Evolutionary conservation across 2,888 invertebrate species (phyloP), one percentile per base, ranked within the genome.

Genomic region (Eupithecia exiguata): DNA sequence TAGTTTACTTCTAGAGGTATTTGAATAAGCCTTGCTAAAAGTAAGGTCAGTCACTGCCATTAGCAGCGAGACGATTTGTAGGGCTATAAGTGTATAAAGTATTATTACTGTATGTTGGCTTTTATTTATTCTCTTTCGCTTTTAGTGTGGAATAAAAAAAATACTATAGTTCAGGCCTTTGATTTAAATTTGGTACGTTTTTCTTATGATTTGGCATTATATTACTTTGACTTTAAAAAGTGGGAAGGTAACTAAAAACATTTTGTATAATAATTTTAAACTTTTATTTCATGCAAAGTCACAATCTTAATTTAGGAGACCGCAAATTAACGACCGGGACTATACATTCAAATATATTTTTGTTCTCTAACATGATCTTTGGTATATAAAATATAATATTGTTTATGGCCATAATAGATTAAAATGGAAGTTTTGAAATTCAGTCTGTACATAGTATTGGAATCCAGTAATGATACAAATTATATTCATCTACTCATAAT

Each of bases 381-480:
- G 92, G 92, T 91, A 90, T 91, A 91, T 88, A 91, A 91, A 91
- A 91, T 91, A 91, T 89, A 89, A 87, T 88, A 90, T 87, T 88
- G 89, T 87, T 90, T 90, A 91, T 91, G 91, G 91, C 91, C 90
- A 88, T 89, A 84, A 81, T 84, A 87, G 79, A 86, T 87, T 84
- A 53, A 84, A 86, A 85, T 91, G 90, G 88, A 91, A 91, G 89
- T 85, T 84, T 81, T 83, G 76, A 84, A 85, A 63, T 85, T 89
- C 88, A 91, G 87, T 89, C 88, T 77, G 81, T 87, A 84, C 81
- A 84, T 82, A 80, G 77, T 78, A 81, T 84, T 84, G 83, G 84
- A 87, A 83, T 84, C 79, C 82, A 79, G 83, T 82, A 83, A 81
- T 83, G 30, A 49, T 81, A 80, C 82, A 80, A 82, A 3, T 30